phyloP scores from a whole-genome alignment of 2,113 vertebrate species.

The Paratilapia polleni region DNA sequence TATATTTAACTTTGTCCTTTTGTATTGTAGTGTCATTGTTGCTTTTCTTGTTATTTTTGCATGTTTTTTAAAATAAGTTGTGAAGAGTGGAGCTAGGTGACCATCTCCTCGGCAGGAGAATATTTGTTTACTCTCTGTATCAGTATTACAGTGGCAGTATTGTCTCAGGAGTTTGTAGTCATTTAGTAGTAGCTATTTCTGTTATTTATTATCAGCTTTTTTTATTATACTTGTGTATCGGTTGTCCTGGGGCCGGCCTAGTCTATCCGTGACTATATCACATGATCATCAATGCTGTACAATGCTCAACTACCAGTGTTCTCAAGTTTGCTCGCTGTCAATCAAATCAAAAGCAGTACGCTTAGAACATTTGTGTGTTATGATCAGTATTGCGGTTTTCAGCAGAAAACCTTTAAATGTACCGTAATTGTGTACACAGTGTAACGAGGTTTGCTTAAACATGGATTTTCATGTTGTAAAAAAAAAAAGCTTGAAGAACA shows the following conservation, averaged over 20 bases:
- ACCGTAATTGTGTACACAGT: conserved; percentile 58
- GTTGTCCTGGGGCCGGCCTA: conserved; percentile 30
- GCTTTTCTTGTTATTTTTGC: conserved; percentile 72
- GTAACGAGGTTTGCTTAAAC: conserved; percentile 67
- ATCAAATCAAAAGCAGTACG: conserved; percentile 78
- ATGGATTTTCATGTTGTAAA: conserved; percentile 58
- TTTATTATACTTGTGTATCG: conserved; percentile 58
- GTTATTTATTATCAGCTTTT: conserved; percentile 73
- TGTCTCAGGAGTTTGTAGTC: conserved; percentile 76
- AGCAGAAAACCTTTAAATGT: conserved; percentile 51
- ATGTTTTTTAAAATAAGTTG: conserved; percentile 60
- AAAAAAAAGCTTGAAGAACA: conserved; percentile 49
- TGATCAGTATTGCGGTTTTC: conserved; percentile 55
- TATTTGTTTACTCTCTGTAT: conserved; percentile 69
- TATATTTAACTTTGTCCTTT: conserved; percentile 61
- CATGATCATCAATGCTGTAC: conserved; percentile 60
- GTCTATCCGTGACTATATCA: conserved; percentile 20
- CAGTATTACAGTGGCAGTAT: conserved; percentile 77
- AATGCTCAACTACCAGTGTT: conserved; percentile 64
- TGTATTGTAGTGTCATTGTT: conserved; percentile 65
- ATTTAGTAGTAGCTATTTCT: conserved; percentile 55
- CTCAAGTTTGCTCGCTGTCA: conserved; percentile 76
- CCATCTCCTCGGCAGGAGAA: conserved; percentile 47
- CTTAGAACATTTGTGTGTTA: conserved; percentile 69
- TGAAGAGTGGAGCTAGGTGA: conserved; percentile 42